Evolutionary conservation across 2,888 invertebrate species (phyloP).

Genomic region (Mylabris sibirica): DNA sequence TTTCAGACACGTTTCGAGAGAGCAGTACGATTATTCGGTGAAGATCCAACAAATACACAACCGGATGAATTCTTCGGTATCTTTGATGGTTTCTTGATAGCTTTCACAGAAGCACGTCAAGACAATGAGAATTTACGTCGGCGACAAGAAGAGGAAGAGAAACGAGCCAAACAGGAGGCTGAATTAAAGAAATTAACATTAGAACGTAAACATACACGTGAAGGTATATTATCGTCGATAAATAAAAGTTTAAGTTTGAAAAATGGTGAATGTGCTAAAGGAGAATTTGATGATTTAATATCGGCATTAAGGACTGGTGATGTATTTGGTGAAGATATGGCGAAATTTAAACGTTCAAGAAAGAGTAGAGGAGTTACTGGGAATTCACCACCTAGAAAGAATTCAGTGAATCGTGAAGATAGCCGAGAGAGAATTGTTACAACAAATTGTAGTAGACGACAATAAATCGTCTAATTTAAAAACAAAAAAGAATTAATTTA

Average conservation of each 20-base stretch:
- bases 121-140: constrained; percentile 88
- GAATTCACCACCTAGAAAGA: constrained; percentile 70
- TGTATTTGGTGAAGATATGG: constrained; percentile 94
- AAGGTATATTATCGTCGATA: constrained; percentile 79
- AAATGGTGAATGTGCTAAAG: constrained; percentile 72
- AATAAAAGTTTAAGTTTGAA: constrained; percentile 75
- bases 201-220: constrained; percentile 82
- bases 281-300: constrained; percentile 96
- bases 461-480: constrained; percentile 50
- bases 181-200: constrained; percentile 88
- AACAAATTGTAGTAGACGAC: constrained; percentile 56
- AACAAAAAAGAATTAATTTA: constrained; percentile 16
- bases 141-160: constrained; percentile 88
- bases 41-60: constrained; percentile 83
- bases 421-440: constrained; percentile 70
- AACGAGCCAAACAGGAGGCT: constrained; percentile 86
- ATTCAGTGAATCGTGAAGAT: constrained; percentile 72
- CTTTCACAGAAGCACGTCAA: constrained; percentile 83
- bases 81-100: constrained; percentile 85
- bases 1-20: constrained; percentile 76
- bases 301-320: constrained; percentile 94
- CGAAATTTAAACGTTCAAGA: constrained; percentile 85
- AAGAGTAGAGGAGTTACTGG: constrained; percentile 70
- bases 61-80: constrained; percentile 95
- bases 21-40: constrained; percentile 88